These are phyloP conservation scores for Molorchus minor DNA, from an alignment of 2,888 invertebrate genomes.

Conservation along the genomic window DNA sequence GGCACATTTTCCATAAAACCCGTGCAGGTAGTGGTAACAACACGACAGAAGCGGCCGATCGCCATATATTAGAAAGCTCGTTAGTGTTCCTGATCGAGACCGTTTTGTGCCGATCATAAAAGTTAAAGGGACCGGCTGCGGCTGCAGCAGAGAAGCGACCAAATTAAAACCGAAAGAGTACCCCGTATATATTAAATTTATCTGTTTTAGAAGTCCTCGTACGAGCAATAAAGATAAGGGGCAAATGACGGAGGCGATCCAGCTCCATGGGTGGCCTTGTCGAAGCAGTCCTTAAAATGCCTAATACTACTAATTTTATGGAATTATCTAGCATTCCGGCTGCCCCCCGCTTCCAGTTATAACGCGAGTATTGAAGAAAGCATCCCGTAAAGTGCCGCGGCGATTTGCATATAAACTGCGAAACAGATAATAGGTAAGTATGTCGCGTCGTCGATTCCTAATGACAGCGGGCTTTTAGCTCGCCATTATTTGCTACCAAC, in stretches of 20 bases:
- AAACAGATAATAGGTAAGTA: slow-evolving; percentile 22
- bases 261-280: slow-evolving; percentile 53
- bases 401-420: slow-evolving; percentile 42
- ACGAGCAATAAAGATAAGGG: slow-evolving; percentile 55
- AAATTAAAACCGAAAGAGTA: slow-evolving; percentile 45
- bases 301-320: slow-evolving; percentile 51
- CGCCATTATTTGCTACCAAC: not conserved
- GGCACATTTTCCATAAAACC: no score
- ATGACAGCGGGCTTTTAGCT: slow-evolving; percentile 18
- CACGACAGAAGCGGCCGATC: not conserved
- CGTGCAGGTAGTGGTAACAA: slow-evolving; percentile 12
- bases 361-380: slow-evolving; percentile 34
- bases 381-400: slow-evolving; percentile 35
- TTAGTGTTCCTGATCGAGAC: slow-evolving; percentile 39
- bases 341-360: slow-evolving; percentile 40
- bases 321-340: slow-evolving; percentile 49
- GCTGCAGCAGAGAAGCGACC: slow-evolving; percentile 34
- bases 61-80: slow-evolving; percentile 38
- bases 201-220: slow-evolving; percentile 53
- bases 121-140: slow-evolving; percentile 38
- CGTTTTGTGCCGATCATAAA: slow-evolving; percentile 41
- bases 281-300: slow-evolving; percentile 53
- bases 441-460: slow-evolving; percentile 11
- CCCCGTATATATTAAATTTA: slow-evolving; percentile 54
- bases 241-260: slow-evolving; percentile 42